Evolutionary conservation across 92 coral and sea anemone genomes (phyloP).

Genomic region (Parazoanthus darwini): DNA sequence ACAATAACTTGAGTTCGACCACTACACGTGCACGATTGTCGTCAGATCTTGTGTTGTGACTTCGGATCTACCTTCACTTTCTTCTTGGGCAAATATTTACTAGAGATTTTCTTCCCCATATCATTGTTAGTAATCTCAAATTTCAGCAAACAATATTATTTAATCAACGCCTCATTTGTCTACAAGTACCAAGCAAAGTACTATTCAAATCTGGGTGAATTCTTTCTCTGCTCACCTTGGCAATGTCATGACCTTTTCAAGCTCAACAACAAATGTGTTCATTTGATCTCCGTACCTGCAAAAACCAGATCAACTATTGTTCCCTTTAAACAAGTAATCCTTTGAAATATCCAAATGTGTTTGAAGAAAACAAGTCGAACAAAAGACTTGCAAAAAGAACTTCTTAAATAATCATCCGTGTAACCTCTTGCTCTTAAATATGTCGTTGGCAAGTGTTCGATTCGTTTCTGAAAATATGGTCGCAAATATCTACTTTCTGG

Average conservation of each 20-base stretch:
- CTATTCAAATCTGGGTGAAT: conserved; percentile 26
- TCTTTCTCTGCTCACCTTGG: conserved; percentile 32
- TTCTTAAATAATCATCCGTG: neutral
- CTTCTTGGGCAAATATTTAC: conserved; percentile 24
- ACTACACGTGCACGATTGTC: conserved; percentile 31
- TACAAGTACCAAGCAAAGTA: neutral
- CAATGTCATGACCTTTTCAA: conserved; percentile 37
- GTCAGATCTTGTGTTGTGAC: neutral
- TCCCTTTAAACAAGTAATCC: conserved; percentile 5
- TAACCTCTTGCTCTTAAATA: neutral
- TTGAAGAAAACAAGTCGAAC: neutral
- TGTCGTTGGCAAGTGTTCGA: neutral
- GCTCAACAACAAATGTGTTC: conserved; percentile 12
- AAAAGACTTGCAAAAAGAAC: neutral
- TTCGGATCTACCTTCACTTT: neutral
- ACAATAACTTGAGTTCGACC: neutral
- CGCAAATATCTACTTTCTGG: neutral
- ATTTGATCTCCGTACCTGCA: conserved; percentile 40
- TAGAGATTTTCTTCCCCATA: neutral
- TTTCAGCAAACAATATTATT: conserved; percentile 13
- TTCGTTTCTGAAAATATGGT: neutral
- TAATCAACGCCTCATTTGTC: conserved; percentile 22
- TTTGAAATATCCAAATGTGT: neutral
- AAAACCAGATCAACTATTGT: conserved; percentile 23
- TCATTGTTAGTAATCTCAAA: conserved; percentile 12